phyloP scores from a whole-genome alignment of 2,888 invertebrate genomes.

The Malachius bipustulatus region DNA sequence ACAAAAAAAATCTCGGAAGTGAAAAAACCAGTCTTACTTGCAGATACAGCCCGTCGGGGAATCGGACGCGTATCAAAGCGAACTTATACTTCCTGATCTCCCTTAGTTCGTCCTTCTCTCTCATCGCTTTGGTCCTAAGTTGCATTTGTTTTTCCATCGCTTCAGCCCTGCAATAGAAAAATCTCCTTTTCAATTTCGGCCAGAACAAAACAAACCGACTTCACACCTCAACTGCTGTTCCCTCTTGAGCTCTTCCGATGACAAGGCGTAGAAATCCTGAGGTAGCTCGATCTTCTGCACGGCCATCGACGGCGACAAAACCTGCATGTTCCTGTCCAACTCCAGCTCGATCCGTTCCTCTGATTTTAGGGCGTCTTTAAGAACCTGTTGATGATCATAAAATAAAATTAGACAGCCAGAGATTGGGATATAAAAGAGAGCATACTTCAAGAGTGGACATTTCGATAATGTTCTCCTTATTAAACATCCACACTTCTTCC shows the following conservation, averaged over 20 bases:
- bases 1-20: conserved; percentile 3
- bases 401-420: conserved; percentile 6
- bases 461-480: conserved; percentile 44
- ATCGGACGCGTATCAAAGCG: conserved; percentile 71
- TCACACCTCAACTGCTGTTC: conserved; percentile 63
- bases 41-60: conserved; percentile 75
- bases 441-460: conserved; percentile 45
- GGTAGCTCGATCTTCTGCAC: conserved; percentile 59
- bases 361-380: conserved; percentile 64
- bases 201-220: neutral
- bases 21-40: conserved; percentile 45
- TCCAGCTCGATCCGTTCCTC: conserved; percentile 75
- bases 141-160: conserved; percentile 69
- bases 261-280: conserved; percentile 69
- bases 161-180: conserved; percentile 45
- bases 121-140: conserved; percentile 88
- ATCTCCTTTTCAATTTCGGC: conserved; percentile 3
- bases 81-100: conserved; percentile 76
- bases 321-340: conserved; percentile 76
- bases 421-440: too few species aligned
- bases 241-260: conserved; percentile 70
- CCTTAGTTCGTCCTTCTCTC: conserved; percentile 76
- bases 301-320: conserved; percentile 68
- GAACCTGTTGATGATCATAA: conserved; percentile 38
- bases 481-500: conserved; percentile 59